Evolutionary conservation across 2,888 invertebrate genomes (phyloP), one percentile per base, ranked within the genome.

Genomic region (Eucriotettix oculatus): DNA sequence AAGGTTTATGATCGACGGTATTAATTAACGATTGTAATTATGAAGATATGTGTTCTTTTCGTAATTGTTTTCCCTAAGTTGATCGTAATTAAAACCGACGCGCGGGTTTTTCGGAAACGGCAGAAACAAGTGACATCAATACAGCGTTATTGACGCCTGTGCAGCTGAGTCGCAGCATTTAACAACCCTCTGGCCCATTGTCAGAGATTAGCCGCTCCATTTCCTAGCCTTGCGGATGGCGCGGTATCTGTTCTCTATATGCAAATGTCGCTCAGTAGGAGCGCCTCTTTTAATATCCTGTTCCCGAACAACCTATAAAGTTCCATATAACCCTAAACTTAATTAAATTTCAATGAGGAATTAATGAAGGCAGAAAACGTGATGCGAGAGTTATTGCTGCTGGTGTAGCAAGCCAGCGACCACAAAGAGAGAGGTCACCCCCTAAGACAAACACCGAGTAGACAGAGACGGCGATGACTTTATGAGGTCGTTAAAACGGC

Each of bases 261-360:
- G 48, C 48, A 48, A 48, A 48, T 48, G 48, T 48, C 14, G 29
- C 29, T 48, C 48, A n/a, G 48, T n/a, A n/a, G 48, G 48, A 48
- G 48, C 55, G 42, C 56, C 59, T 61, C 58, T 61, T 61, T 63
- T 63, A 63, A 63, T 63, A 63, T 63, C 63, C 61, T 63, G 63
- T 61, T 63, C 56, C 58, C 59, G 17, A 42, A 56, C 55, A 56
- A 42, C 54, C 55, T 61, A 61, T 60, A 56, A 61, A 60, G 60
- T 58, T 52, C 54, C 59, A 53, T 54, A 60, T 58, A 62, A 57
- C 62, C 57, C 56, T 57, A 56, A 61, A 63, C 52, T 64, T 64
- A 64, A 64, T 64, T 64, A 64, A 64, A 64, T 59, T 62, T 62
- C 63, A 64, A 64, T 64, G 63, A 64, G 63, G 58, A 64, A 64